Evolutionary conservation across 1,140 invertebrate species (phyloP).

Genomic region (Philopotamus ludificatus): DNA sequence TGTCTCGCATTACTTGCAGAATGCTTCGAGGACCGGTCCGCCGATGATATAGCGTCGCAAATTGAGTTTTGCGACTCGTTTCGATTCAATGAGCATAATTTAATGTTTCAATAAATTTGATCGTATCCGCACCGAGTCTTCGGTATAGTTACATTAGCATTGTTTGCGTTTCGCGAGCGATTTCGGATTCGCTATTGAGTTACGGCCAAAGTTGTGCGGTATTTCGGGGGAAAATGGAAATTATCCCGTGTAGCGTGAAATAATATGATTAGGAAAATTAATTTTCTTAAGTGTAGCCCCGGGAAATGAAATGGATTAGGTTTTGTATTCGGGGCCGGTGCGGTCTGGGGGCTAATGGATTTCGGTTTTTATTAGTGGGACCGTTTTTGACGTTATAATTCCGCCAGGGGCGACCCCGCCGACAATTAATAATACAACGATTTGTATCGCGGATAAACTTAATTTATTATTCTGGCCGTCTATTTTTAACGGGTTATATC

Average conservation of each 20-base stretch:
- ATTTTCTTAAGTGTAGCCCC: constrained; percentile 30
- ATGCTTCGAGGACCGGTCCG: neutral
- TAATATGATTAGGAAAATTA: constrained; percentile 32
- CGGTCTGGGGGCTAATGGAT: constrained; percentile 10
- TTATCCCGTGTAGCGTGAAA: constrained; percentile 15
- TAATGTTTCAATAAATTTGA: neutral
- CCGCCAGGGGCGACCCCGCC: neutral
- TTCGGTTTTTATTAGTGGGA: constrained; percentile 23
- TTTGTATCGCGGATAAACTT: neutral
- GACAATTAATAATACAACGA: neutral
- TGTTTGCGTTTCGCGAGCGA: neutral
- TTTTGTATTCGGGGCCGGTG: constrained; percentile 7
- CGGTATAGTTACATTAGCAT: neutral
- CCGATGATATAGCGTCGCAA: neutral
- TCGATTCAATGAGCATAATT: neutral
- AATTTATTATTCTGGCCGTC: too few relatives aligned
- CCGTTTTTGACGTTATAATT: constrained; percentile 26
- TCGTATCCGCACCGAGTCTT: neutral
- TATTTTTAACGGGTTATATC: too few relatives aligned
- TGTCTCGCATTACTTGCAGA: neutral
- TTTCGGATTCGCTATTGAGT: constrained; percentile 9
- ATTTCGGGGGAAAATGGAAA: constrained; percentile 15
- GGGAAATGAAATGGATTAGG: constrained; percentile 29
- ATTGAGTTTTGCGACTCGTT: neutral
- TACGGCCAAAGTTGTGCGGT: constrained; percentile 13